Evolutionary conservation across 2,113 vertebrate genomes (phyloP).

Genomic region (Spheniscus mendiculus): DNA sequence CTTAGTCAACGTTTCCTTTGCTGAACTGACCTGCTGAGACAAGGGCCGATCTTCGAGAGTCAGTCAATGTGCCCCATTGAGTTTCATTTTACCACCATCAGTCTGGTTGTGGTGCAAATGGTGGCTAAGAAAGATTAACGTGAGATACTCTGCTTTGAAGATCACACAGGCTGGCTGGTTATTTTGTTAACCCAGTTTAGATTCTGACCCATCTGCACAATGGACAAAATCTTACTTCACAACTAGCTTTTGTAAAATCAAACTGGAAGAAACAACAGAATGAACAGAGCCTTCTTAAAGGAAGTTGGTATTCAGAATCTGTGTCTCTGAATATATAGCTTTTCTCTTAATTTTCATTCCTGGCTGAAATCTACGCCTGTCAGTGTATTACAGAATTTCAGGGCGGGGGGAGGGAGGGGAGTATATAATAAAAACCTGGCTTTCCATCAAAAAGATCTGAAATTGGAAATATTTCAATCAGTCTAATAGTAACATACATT

Average conservation of each 20-base stretch:
- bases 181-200: background rate
- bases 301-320: background rate
- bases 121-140: background rate
- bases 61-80: background rate
- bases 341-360: background rate
- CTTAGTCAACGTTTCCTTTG: background rate
- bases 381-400: background rate
- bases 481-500: background rate
- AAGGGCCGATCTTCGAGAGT: background rate
- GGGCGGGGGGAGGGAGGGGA: too few species aligned
- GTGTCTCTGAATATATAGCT: background rate
- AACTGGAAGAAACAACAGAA: background rate
- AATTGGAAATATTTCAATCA: background rate
- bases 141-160: background rate
- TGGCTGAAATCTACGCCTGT: background rate
- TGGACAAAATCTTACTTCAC: background rate
- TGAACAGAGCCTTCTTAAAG: background rate
- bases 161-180: background rate
- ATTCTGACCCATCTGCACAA: background rate
- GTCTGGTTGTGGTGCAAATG: background rate
- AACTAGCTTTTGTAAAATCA: background rate
- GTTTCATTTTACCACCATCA: background rate
- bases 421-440: background rate
- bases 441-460: background rate
- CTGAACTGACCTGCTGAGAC: background rate